Percentiles rank a stretch among this genome's conserved stretches.
phyloP scores from a whole-genome alignment of 1,140 invertebrate genomes.

The Eumaeus atala region DNA sequence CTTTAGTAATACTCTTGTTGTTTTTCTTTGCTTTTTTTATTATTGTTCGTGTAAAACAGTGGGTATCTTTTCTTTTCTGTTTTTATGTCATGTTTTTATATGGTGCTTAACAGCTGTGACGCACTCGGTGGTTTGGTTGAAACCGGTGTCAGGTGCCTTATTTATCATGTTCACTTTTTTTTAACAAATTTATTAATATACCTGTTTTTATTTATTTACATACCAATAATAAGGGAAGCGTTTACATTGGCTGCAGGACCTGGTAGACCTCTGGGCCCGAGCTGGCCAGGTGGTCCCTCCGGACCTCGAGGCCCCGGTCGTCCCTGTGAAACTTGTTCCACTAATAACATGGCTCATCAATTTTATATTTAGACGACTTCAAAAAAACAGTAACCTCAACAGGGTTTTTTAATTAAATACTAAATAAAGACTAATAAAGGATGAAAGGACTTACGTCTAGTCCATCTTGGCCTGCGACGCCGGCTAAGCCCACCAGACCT shows the following conservation, averaged over 20 bases:
- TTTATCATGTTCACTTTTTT: too few species aligned
- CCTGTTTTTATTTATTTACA: not conserved
- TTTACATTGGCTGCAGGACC: conserved; percentile 39
- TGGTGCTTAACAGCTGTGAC: too few species aligned
- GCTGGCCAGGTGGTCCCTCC: conserved; percentile 32
- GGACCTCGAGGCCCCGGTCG: conserved; percentile 37
- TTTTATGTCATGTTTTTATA: too few species aligned
- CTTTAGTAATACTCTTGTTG: too few species aligned
- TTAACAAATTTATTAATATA: too few species aligned
- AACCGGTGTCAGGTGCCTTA: too few species aligned
- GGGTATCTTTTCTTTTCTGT: too few species aligned
- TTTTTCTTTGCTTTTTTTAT: too few species aligned
- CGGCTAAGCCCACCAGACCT: conserved; percentile 45
- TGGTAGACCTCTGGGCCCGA: conserved; percentile 35
- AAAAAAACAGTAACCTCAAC: too few species aligned
- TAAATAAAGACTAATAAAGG: not conserved
- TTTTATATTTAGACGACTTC: too few species aligned
- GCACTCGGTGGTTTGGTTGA: too few species aligned
- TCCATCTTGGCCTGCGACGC: conserved; percentile 40
- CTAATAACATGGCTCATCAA: not conserved
- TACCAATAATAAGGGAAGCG: conserved; percentile 8
- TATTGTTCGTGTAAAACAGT: too few species aligned
- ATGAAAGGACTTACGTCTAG: conserved; percentile 39
- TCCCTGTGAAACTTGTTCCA: conserved; percentile 27
- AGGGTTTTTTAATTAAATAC: not conserved